A percentile compares a stretch with the other conserved stretches of the same genome.
Evolutionary conservation across 2,113 vertebrate species (phyloP).

Genomic region (Mastomys natalensis): DNA sequence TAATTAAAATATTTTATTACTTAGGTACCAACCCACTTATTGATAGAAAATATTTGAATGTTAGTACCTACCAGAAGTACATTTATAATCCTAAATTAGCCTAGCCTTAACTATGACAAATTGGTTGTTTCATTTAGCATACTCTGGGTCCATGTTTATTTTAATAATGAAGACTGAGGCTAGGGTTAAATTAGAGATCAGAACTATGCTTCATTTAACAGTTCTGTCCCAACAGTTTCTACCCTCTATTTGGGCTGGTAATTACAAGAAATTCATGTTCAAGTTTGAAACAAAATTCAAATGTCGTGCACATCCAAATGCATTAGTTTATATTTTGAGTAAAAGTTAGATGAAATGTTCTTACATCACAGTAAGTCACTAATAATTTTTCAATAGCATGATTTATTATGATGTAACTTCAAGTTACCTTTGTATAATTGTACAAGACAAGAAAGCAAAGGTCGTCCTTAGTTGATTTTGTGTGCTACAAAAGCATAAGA

Average conservation of each 20-base stretch:
- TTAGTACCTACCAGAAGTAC: background rate
- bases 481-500: background rate
- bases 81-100: background rate
- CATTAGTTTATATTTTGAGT: background rate
- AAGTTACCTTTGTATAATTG: conserved; percentile 40
- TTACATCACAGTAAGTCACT: conserved; percentile 25
- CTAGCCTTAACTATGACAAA: background rate
- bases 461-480: background rate
- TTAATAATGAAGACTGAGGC: background rate
- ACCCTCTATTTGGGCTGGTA: background rate
- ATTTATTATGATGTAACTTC: conserved; percentile 50
- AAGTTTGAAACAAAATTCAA: conserved; percentile 42
- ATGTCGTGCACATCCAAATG: background rate
- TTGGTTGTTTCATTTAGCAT: background rate
- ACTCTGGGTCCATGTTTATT: background rate
- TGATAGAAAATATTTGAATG: background rate
- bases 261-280: background rate
- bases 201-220: background rate
- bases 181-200: conserved; percentile 12
- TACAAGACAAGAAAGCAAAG: background rate
- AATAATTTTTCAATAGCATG: background rate
- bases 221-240: background rate
- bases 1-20: conserved; percentile 8
- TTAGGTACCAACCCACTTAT: background rate
- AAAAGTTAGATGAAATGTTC: background rate